These are phyloP conservation scores for Panagrolaimus sp. DNA, from an alignment of 1,140 invertebrate species.

Conservation along the genomic window DNA sequence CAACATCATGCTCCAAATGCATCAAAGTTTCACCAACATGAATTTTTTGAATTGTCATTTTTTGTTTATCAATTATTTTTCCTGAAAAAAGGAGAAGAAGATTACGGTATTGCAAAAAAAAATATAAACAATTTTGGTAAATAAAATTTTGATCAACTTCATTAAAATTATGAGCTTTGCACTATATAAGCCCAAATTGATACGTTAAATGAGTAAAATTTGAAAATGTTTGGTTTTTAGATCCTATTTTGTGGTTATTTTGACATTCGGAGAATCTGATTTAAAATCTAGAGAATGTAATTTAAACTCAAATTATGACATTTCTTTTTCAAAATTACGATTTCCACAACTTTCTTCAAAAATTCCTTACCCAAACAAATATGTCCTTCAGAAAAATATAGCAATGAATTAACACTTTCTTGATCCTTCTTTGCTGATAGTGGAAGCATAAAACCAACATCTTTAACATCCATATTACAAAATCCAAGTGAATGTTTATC, in stretches of 20 bases:
- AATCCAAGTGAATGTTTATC: not conserved
- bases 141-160: too few species aligned
- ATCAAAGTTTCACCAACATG: not conserved
- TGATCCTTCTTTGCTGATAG: not conserved
- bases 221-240: too few species aligned
- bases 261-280: too few species aligned
- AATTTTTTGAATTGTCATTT: constrained; percentile 4
- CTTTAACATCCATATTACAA: constrained; percentile 7
- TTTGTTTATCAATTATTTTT: not conserved
- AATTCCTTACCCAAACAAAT: not conserved
- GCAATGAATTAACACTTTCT: not conserved
- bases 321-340: too few species aligned
- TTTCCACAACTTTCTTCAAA: too few species aligned
- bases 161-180: too few species aligned
- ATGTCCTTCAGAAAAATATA: not conserved
- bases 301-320: too few species aligned
- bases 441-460: constrained; percentile 2
- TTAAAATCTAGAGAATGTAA: too few species aligned
- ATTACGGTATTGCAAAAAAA: not conserved
- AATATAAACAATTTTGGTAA: too few species aligned
- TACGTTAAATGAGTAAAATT: too few species aligned
- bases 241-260: too few species aligned
- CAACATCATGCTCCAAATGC: not conserved
- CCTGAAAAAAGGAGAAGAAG: not conserved
- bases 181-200: too few species aligned